Base-by-base conservation (phyloP, 1,140 invertebrate species). In the Ceratoteleas bidentatus region DNA sequence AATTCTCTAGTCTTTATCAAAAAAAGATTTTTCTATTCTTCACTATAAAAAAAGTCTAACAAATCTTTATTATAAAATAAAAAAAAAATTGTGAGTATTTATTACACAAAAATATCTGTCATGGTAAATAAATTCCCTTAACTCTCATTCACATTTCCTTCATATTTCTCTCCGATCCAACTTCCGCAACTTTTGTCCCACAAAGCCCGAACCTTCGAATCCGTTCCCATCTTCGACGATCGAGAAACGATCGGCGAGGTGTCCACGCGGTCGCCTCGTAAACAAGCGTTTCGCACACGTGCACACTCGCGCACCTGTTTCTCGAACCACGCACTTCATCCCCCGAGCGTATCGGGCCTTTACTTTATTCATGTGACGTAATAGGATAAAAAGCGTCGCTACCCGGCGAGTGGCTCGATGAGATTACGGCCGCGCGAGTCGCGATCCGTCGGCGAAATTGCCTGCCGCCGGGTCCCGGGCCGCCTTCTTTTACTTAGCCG, bases 301-400 rank as follows among this genome's bases (percentile, higher is more conserved):
- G 69, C 76, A 73, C 49, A 58, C 66, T 47, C 54, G 69, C 76
- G 68, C 62, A 68, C 69, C 62, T 80, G 61, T 73, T 66, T 54
- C 76, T 80, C 76, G 53, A 61, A 56, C 68, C 49, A 72, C 53
- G 76, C 56, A 78, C 34, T 66, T 76, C 61, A 82, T 85, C 81
- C 78, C 82, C 60, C 61, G 78, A 24, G 52, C 81, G 80, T 83
- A 85, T 89, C 84, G 86, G 86, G 87, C 88, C 86, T 87, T 90
- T 91, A 89, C 87, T 90, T 91, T 91, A 91, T 91, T 91, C 90
- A 91, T 90, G 90, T 88, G 87, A 89, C 88, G 87, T 91, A 91
- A 91, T 91, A 89, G 90, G 90, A 91, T 91, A 90, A 91, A 91
- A 91, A 91, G 83, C 86, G 88, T 90, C 86, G 85, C 86, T 87